A percentile compares a stretch with the other conserved stretches of the same genome.
These are phyloP conservation scores for Xyliphius kryptos DNA, from an alignment of 2,113 vertebrate genomes.

Conservation along the genomic window DNA sequence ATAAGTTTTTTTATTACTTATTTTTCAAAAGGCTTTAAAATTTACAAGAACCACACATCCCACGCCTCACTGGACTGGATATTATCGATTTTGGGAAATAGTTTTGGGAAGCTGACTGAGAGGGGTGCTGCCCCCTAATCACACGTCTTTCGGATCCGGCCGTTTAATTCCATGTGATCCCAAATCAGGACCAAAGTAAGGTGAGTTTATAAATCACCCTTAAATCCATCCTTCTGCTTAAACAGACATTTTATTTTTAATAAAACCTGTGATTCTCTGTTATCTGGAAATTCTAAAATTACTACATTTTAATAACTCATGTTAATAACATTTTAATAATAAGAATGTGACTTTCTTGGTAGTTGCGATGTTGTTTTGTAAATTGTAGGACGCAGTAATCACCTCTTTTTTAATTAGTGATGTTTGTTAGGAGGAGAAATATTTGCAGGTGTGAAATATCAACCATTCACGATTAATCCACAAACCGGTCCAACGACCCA, in stretches of 20 bases:
- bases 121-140: conserved; percentile 18
- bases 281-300: too few relatives aligned
- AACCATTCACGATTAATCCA: conserved; percentile 10
- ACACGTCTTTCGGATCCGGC: conserved; percentile 11
- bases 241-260: too few relatives aligned
- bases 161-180: conserved; percentile 6
- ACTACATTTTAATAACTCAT: too few relatives aligned
- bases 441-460: conserved; percentile 17
- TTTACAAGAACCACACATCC: background rate
- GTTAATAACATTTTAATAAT: too few relatives aligned
- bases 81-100: conserved; percentile 29
- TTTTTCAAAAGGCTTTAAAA: conserved; percentile 16
- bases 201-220: conserved; percentile 11
- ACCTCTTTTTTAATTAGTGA: background rate
- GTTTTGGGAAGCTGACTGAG: conserved; percentile 29
- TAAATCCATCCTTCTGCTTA: background rate
- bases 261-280: too few relatives aligned
- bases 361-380: too few relatives aligned
- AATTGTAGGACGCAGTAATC: too few relatives aligned
- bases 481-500: conserved; percentile 9
- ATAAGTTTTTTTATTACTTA: conserved; percentile 17
- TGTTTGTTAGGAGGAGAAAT: background rate
- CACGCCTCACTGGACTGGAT: conserved; percentile 33
- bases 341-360: too few relatives aligned
- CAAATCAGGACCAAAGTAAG: conserved; percentile 16